phyloP scores from a whole-genome alignment of 2,113 vertebrate genomes.

The Zapornia atra region DNA sequence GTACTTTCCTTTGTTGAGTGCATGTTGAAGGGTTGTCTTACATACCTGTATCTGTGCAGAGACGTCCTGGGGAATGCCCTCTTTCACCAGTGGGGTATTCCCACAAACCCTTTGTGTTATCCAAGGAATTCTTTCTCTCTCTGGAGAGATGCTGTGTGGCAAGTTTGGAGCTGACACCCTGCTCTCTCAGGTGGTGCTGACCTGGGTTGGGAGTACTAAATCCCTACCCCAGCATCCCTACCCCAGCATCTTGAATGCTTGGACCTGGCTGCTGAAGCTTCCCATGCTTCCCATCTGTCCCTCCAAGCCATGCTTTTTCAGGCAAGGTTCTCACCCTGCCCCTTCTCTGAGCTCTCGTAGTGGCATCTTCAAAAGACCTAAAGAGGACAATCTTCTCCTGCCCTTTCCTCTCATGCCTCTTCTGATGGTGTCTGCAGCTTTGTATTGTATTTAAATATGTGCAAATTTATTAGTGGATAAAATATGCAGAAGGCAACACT shows the following conservation, averaged over 20 bases:
- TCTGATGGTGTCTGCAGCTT: not conserved
- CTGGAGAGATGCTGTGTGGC: not conserved
- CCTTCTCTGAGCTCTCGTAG: not conserved
- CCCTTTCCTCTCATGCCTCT: not conserved
- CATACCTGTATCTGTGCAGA: not conserved
- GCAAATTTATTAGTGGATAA: not conserved
- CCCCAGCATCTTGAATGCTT: not conserved
- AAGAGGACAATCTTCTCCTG: not conserved
- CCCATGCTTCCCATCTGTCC: not conserved
- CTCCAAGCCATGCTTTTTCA: not conserved
- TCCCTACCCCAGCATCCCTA: not conserved
- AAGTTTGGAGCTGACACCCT: not conserved
- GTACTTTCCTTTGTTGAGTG: not conserved
- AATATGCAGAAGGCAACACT: not conserved
- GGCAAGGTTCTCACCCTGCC: not conserved
- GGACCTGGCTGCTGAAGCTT: not conserved
- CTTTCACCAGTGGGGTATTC: not conserved
- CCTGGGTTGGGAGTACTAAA: not conserved
- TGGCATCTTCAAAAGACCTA: not conserved
- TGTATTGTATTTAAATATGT: constrained; percentile 13
- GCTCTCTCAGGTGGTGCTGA: not conserved
- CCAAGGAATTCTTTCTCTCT: not conserved
- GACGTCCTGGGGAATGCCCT: not conserved
- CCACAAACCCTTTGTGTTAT: not conserved
- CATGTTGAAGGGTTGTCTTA: not conserved